These are phyloP conservation scores for Octonoba sinensis DNA, from an alignment of 2,888 invertebrate species.

Conservation along the genomic window DNA sequence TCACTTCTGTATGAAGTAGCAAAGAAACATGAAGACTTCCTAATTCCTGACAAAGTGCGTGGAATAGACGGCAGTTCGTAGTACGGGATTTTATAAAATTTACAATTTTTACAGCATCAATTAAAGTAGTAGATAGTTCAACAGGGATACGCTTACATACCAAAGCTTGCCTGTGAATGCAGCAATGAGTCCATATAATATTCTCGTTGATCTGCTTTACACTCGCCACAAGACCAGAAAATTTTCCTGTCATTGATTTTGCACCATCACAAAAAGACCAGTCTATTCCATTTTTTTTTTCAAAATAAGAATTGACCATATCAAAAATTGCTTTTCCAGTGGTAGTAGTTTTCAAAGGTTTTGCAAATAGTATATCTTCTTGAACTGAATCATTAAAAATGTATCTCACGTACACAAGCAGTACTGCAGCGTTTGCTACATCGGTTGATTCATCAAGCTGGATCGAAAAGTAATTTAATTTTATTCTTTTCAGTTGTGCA, in stretches of 20 bases:
- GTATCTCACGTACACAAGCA: conserved; percentile 4
- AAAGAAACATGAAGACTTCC: background rate
- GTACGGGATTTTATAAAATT: conserved; percentile 11
- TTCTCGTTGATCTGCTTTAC: background rate
- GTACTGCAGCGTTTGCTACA: background rate
- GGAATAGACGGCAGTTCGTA: background rate
- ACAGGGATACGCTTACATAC: conserved; percentile 3
- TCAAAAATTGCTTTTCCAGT: conserved; percentile 1
- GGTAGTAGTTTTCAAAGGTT: background rate
- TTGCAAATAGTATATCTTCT: background rate
- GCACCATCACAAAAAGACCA: conserved; percentile 1
- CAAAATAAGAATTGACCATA: background rate
- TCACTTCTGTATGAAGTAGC: conserved; percentile 11
- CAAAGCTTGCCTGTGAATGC: conserved; percentile 10
- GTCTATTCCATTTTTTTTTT: background rate
- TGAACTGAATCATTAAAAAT: background rate
- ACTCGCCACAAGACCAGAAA: background rate
- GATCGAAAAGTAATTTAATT: background rate
- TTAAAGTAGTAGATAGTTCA: background rate
- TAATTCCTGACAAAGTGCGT: background rate
- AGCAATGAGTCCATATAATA: conserved; percentile 1
- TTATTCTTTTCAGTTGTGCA: background rate
- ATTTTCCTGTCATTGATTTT: conserved; percentile 1
- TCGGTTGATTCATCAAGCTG: conserved; percentile 16
- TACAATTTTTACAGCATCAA: conserved; percentile 3